These are phyloP conservation scores for Callospermophilus lateralis DNA, from an alignment of 2,113 vertebrate genomes.

Conservation along the genomic window DNA sequence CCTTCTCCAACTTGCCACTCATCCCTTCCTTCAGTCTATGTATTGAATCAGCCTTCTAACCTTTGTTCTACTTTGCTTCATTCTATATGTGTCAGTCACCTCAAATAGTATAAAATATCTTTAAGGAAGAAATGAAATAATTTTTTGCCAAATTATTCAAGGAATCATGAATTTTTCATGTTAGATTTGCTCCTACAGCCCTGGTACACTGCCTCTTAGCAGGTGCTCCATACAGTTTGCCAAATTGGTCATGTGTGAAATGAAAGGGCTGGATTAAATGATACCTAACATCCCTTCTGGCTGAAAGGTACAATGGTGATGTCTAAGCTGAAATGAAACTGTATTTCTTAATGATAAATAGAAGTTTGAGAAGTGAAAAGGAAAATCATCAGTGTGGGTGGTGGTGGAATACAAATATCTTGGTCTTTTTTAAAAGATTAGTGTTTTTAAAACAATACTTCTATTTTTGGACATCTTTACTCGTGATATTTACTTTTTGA, in stretches of 20 bases:
- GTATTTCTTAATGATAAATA: neutral
- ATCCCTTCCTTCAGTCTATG: neutral
- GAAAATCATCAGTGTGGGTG: neutral
- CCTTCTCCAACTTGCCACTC: neutral
- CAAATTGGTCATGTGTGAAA: neutral
- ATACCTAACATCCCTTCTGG: neutral
- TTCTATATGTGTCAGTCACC: neutral
- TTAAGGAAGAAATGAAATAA: neutral
- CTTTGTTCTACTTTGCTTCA: neutral
- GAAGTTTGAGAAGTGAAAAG: neutral
- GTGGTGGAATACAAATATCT: neutral
- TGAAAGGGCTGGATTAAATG: neutral
- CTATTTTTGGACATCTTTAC: slow-evolving; percentile 66
- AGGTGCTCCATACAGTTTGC: neutral
- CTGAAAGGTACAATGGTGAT: neutral
- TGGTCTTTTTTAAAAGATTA: neutral
- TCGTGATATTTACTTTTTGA: slow-evolving; percentile 70
- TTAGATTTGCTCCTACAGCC: neutral
- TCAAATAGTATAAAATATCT: neutral
- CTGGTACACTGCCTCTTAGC: neutral
- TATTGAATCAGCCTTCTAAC: neutral
- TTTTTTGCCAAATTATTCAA: neutral
- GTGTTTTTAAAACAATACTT: slow-evolving; percentile 41
- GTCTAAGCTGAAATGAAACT: neutral
- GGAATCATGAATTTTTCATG: neutral